Evolutionary conservation across 2,888 invertebrate species (phyloP).

Genomic region (Atethmia centrago): DNA sequence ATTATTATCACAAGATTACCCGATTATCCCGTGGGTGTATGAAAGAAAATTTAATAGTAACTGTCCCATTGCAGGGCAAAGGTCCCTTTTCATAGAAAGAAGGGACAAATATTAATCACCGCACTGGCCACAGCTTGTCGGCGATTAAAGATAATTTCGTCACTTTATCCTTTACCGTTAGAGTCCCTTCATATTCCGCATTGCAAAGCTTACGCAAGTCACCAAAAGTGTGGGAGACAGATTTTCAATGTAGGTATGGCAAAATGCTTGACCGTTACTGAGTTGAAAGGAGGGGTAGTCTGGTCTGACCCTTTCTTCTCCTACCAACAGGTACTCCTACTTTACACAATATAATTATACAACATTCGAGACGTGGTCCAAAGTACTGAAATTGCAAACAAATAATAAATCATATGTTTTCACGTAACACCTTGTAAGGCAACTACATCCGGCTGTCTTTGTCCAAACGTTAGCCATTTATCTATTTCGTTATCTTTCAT

Average conservation of each 20-base stretch:
- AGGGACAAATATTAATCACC: slow-evolving; percentile 3
- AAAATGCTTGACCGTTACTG: slow-evolving; percentile 26
- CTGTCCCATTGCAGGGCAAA: not conserved
- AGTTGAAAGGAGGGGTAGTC: slow-evolving; percentile 9
- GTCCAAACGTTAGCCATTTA: slow-evolving; percentile 68
- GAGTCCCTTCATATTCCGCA: slow-evolving; percentile 27
- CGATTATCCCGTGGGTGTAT: too few relatives aligned
- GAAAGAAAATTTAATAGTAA: not conserved
- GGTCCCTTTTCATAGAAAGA: not conserved
- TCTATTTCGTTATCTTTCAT: slow-evolving; percentile 74
- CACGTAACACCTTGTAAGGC: slow-evolving; percentile 58
- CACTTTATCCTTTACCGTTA: slow-evolving; percentile 11
- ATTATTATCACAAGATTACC: not conserved
- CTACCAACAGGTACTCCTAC: slow-evolving; percentile 16
- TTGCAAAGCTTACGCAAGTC: slow-evolving; percentile 30
- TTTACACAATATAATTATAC: slow-evolving; percentile 42
- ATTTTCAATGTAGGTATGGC: slow-evolving; percentile 27
- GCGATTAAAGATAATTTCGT: slow-evolving; percentile 9
- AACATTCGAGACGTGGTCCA: slow-evolving; percentile 27
- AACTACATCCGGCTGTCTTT: slow-evolving; percentile 69
- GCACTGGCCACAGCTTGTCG: not conserved
- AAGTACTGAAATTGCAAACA: slow-evolving; percentile 35
- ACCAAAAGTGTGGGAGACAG: slow-evolving; percentile 20
- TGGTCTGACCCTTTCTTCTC: slow-evolving; percentile 32
- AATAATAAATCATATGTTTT: slow-evolving; percentile 58